phyloP scores from a whole-genome alignment of 2,113 vertebrate species.

The Motacilla alba region DNA sequence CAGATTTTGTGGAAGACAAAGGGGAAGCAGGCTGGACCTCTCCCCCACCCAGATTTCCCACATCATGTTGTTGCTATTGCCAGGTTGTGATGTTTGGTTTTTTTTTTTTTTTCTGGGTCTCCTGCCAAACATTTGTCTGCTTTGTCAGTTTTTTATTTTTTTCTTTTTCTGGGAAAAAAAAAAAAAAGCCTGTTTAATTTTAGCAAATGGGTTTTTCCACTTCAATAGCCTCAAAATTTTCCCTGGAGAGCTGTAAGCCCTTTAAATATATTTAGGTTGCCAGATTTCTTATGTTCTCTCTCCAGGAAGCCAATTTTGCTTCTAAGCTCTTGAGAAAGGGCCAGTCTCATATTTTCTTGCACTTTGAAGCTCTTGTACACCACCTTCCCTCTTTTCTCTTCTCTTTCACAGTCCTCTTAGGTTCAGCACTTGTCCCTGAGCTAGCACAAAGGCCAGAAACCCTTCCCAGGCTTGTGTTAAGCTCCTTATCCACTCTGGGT shows the following conservation, averaged over 20 bases:
- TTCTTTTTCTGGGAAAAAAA: background rate
- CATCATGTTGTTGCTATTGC: background rate
- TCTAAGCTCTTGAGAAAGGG: slow-evolving; percentile 44
- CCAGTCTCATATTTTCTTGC: slow-evolving; percentile 24
- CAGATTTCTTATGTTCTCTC: slow-evolving; percentile 50
- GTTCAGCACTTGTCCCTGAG: background rate
- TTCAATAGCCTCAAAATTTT: slow-evolving; percentile 45
- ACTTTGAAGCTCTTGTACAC: background rate
- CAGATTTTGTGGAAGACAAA: background rate
- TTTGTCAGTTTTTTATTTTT: background rate
- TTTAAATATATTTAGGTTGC: slow-evolving; percentile 56
- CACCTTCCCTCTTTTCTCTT: background rate
- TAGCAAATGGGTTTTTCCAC: slow-evolving; percentile 13
- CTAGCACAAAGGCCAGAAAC: background rate
- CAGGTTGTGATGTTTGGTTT: background rate
- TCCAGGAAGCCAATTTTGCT: slow-evolving; percentile 51
- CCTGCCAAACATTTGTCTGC: slow-evolving; percentile 9
- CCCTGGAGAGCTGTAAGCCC: slow-evolving; percentile 23
- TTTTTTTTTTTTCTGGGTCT: background rate
- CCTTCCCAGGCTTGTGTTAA: slow-evolving; percentile 37
- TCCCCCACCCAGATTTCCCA: background rate
- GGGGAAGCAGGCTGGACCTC: background rate
- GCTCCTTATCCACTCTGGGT: background rate
- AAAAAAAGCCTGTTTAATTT: slow-evolving; percentile 2
- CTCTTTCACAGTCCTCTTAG: background rate